phyloP scores from a whole-genome alignment of 2,888 invertebrate species.

The Pelosia muscerda region DNA sequence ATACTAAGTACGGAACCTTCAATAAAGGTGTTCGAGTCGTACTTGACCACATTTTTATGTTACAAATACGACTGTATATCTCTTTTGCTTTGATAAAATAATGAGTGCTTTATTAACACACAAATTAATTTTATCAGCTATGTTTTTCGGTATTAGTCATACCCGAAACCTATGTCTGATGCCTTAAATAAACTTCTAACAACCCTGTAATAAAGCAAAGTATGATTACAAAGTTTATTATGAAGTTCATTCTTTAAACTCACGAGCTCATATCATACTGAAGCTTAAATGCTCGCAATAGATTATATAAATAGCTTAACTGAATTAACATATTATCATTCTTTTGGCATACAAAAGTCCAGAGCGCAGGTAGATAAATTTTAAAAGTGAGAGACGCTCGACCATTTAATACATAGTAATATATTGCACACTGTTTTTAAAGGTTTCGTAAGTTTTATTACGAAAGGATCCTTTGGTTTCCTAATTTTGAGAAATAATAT shows the following conservation, averaged over 20 bases:
- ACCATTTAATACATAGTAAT: neutral
- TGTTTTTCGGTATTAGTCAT: neutral
- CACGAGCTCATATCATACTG: neutral
- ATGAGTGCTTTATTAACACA: neutral
- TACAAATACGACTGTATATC: neutral
- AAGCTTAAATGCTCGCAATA: neutral
- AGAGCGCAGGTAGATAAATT: neutral
- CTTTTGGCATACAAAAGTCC: neutral
- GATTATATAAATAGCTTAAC: neutral
- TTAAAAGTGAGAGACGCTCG: neutral
- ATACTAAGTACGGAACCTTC: too few species aligned
- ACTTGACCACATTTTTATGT: too few species aligned
- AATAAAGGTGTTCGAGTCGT: too few species aligned
- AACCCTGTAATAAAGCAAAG: neutral
- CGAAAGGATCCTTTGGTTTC: too few species aligned
- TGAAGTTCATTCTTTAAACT: neutral
- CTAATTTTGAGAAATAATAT: too few species aligned
- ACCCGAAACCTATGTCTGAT: neutral
- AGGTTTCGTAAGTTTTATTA: neutral
- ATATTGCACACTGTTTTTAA: neutral
- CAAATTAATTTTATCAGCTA: neutral
- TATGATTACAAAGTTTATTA: neutral
- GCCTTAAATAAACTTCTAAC: too few species aligned
- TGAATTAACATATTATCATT: conserved; percentile 3
- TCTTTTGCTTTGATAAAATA: too few species aligned